Evolutionary conservation across 2,113 vertebrate genomes (phyloP), one percentile per base, ranked within the genome.

Genomic region (Puntigrus tetrazona): DNA sequence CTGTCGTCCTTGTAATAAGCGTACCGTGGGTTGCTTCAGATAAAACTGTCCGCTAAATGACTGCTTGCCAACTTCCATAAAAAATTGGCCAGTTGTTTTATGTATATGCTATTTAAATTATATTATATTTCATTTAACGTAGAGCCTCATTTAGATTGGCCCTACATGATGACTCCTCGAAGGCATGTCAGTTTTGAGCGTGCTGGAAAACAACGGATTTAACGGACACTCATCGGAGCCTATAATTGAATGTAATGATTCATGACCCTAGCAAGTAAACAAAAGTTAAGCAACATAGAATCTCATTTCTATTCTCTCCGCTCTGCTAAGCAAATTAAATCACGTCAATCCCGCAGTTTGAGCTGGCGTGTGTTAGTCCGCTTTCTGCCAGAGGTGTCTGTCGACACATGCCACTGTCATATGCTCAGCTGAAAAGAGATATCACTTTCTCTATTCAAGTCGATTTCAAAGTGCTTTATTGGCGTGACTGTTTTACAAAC

Each of bases 241-340:
- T 55, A 77, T 89, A 88, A 89, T 83, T 88, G 88, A 91, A 84
- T 90, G 85, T 80, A 87, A 86, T 88, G 86, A 86, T 86, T 90
- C 74, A 82, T 84, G 76, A 76, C 89, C 83, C 81, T 86, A 80
- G 85, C 83, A 89, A 88, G 88, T 83, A 86, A 89, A 90, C 83
- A 89, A 45, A 85, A 75, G 55, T 85, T 84, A 81, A 50, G 85
- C 73, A 47, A 65, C 87, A 59, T 81, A 80, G 87, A 87, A 22
- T 75, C 45, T 81, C 85, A 82, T 59, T 89, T 90, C 57, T 75
- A 74, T 63, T 87, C 82, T 87, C 84, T 82, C 74, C 41, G 36
- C 86, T 86, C 88, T 8, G 22, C 65, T 81, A 89, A 89, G 41
- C 63, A 81, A 90, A 86, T 47, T 10, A 81, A 81, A 87, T 87